phyloP scores from a whole-genome alignment of 2,888 invertebrate species.

The Brachyopa scutellaris region DNA sequence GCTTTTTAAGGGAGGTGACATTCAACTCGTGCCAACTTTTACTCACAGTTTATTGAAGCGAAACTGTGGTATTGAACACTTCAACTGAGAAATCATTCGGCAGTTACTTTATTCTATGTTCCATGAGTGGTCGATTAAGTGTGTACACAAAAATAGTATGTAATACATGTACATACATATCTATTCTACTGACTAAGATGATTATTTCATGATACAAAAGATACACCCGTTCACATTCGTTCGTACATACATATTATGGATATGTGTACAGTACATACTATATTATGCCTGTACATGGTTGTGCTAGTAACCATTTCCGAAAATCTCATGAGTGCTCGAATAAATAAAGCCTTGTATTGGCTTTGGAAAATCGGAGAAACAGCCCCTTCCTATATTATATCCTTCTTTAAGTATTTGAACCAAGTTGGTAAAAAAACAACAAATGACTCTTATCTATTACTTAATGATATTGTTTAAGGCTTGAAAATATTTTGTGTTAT shows the following conservation, averaged over 20 bases:
- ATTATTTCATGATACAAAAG: neutral
- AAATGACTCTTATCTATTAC: too few species aligned
- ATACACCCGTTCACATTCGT: too few species aligned
- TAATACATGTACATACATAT: neutral
- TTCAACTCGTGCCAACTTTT: neutral
- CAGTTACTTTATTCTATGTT: neutral
- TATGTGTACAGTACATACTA: too few species aligned
- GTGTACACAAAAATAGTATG: neutral
- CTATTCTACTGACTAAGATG: neutral
- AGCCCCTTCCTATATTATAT: too few species aligned
- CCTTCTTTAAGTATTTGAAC: too few species aligned
- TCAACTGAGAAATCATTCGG: neutral
- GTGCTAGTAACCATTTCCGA: neutral
- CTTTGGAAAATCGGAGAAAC: too few species aligned
- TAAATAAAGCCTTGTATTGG: too few species aligned
- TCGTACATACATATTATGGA: too few species aligned
- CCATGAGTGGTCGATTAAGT: neutral
- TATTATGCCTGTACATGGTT: neutral
- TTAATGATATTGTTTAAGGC: too few species aligned
- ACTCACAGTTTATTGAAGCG: neutral
- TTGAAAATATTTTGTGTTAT: too few species aligned
- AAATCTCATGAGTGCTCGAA: too few species aligned
- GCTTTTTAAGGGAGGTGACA: neutral
- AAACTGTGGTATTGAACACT: neutral
- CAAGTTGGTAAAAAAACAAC: too few species aligned